phyloP scores from a whole-genome alignment of 2,888 invertebrate species.

The Serripes groenlandicus region DNA sequence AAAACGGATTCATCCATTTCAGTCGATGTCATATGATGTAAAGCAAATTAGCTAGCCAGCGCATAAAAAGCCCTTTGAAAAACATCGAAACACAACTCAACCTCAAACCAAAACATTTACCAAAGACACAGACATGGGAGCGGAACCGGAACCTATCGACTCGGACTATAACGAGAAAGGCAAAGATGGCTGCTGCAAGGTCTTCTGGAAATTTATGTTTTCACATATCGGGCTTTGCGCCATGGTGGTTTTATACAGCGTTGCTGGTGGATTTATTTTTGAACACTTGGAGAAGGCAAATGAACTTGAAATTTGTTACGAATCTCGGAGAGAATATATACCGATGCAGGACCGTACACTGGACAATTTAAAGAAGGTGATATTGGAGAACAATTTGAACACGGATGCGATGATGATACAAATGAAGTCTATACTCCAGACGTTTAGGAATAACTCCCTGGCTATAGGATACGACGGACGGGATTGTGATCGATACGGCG shows the following conservation, averaged over 20 bases:
- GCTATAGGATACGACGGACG: slow-evolving; percentile 85
- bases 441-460: slow-evolving; percentile 83
- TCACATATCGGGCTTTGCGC: slow-evolving; percentile 85
- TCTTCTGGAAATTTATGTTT: slow-evolving; percentile 84
- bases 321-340: slow-evolving; percentile 80
- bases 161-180: slow-evolving; percentile 34
- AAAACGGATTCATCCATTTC: too few relatives aligned
- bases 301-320: slow-evolving; percentile 84
- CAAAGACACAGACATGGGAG: slow-evolving; percentile 56
- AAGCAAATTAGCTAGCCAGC: neutral
- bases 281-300: slow-evolving; percentile 86
- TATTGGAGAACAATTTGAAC: slow-evolving; percentile 75
- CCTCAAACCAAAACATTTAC: neutral
- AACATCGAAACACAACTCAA: neutral
- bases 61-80: too few relatives aligned
- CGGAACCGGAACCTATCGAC: slow-evolving; percentile 10
- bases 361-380: slow-evolving; percentile 78
- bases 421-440: slow-evolving; percentile 78
- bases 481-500: slow-evolving; percentile 81
- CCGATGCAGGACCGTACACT: slow-evolving; percentile 81
- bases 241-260: slow-evolving; percentile 84
- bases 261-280: slow-evolving; percentile 86
- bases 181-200: slow-evolving; percentile 73
- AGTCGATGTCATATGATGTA: neutral
- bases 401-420: slow-evolving; percentile 79